Base-by-base conservation (phyloP, 2,888 invertebrate genomes). In the Liopterus haemorrhoidalis region DNA sequence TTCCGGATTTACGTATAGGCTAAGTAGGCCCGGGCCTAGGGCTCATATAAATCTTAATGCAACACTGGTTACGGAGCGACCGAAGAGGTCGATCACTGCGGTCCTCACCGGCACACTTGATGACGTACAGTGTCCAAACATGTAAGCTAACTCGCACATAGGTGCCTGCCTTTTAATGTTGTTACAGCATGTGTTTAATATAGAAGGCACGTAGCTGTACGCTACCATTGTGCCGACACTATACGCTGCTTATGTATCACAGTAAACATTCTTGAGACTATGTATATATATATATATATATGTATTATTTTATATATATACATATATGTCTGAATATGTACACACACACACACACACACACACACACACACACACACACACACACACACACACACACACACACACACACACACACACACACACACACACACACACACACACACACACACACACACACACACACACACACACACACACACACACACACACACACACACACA, bases 161-260 rank as follows among this genome's bases (percentile, higher is more conserved):
- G 49, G 64, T 66, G 66, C 66, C 66, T 67, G 66, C 67, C 67
- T 65, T 66, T 64, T 64, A 64, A 61, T 64, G 62, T 64, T 57
- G 62, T 63, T 57, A 62, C 61, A 63, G 62, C 63, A 65, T 61
- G 61, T 63, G 62, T 64, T 66, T 63, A 64, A 64, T 64, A 60
- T 61, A 57, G 60, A 66, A 66, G 66, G 66, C 66, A 66, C 66
- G 62, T 61, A 59, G 61, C 63, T 63, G 54, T 35, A 24, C 27
- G 45, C 45, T 45, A 45, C 38, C 33, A 39, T 58, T 63, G 65
- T 64, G 65, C 63, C 65, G 57, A 62, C 64, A 65, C 61, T 61
- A 62, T 61, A 59, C 63, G 64, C 61, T 63, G 62, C 61, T 59
- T 62, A 67, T 61, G 62, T 67, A 67, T 68, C 67, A 68, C 67